Percentiles rank a stretch among this genome's conserved stretches.
phyloP scores from a whole-genome alignment of 1,140 invertebrate species.

The Temnothorax nylanderi region DNA sequence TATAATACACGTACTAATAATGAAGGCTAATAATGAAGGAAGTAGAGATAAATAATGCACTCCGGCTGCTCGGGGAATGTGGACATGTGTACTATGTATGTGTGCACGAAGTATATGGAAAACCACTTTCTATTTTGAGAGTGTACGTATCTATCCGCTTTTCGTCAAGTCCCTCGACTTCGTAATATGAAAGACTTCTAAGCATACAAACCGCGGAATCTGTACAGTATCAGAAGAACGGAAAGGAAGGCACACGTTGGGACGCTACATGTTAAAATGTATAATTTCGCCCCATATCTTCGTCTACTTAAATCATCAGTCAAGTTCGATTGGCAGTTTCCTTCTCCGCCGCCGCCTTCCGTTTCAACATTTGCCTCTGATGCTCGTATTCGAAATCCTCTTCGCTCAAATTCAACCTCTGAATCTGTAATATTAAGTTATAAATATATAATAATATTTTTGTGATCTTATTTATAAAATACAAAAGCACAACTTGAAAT shows the following conservation, averaged over 20 bases:
- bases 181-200: constrained; percentile 31
- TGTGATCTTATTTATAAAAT: neutral
- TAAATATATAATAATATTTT: neutral
- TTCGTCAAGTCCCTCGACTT: neutral
- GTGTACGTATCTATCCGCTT: constrained; percentile 49
- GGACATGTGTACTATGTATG: constrained; percentile 9
- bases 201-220: constrained; percentile 25
- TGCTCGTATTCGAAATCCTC: constrained; percentile 95
- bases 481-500: neutral
- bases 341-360: constrained; percentile 78
- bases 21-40: constrained; percentile 33
- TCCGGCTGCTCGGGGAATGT: constrained; percentile 63
- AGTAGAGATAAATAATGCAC: constrained; percentile 62
- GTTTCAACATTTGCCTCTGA: constrained; percentile 87
- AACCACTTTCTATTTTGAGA: constrained; percentile 54
- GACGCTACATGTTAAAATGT: constrained; percentile 59
- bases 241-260: constrained; percentile 70
- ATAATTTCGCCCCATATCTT: constrained; percentile 35
- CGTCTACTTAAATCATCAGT: constrained; percentile 62
- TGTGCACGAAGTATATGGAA: constrained; percentile 38
- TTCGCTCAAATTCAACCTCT: constrained; percentile 90
- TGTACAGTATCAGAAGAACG: constrained; percentile 66
- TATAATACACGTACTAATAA: constrained; percentile 23
- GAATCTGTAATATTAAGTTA: constrained; percentile 82
- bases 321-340: constrained; percentile 74